These are phyloP conservation scores for Bufotes viridis DNA, from an alignment of 2,797 vertebrate genomes.

Conservation along the genomic window DNA sequence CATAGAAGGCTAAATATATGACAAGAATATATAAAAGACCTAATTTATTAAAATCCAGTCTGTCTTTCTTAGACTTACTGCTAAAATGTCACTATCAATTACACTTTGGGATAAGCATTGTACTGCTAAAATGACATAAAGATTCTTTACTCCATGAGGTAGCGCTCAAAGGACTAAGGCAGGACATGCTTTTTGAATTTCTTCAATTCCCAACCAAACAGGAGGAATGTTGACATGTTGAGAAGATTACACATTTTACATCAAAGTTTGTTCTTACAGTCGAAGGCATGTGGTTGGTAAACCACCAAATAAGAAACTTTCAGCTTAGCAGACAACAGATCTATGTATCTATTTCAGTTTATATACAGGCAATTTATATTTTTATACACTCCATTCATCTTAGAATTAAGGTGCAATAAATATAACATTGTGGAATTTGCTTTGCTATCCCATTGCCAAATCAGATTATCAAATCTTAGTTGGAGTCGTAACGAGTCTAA, in stretches of 20 bases:
- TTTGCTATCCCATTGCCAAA: not conserved
- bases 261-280: not conserved
- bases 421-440: not conserved
- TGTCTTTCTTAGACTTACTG: slow-evolving; percentile 22
- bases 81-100: slow-evolving; percentile 54
- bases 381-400: not conserved
- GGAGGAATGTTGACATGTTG: slow-evolving; percentile 6
- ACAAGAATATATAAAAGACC: slow-evolving; percentile 39
- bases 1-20: slow-evolving; percentile 47
- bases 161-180: not conserved
- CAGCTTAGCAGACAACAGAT: not conserved
- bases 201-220: not conserved
- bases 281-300: not conserved
- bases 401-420: not conserved
- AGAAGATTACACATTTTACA: slow-evolving; percentile 6
- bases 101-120: slow-evolving; percentile 34
- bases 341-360: not conserved
- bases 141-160: slow-evolving; percentile 29
- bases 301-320: not conserved
- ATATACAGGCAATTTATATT: not conserved
- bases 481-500: not conserved
- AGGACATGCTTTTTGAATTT: slow-evolving; percentile 2
- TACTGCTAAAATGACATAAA: slow-evolving; percentile 31
- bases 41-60: slow-evolving; percentile 41
- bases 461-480: not conserved